Percentiles rank a stretch among this genome's conserved stretches.
Conservation (phyloP, 2,888 invertebrate species). For the Gasteruption jaculator region DNA sequence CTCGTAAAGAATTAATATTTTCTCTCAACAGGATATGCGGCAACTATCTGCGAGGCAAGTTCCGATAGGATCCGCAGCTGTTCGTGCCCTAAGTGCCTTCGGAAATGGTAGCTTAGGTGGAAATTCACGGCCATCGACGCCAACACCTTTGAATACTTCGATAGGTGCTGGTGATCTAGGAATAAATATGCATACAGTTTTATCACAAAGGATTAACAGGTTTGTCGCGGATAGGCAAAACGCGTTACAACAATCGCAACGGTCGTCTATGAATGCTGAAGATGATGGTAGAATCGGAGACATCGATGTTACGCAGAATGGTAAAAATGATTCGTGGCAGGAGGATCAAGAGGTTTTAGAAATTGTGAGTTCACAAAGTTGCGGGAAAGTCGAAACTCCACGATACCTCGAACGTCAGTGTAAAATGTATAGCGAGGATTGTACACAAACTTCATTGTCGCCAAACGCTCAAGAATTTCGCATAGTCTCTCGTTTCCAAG, state of each 20-base stretch:
- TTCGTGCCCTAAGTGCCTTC: conserved; percentile 60
- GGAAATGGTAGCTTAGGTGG: conserved; percentile 44
- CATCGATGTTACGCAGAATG: conserved; percentile 34
- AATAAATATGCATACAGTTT: conserved; percentile 22
- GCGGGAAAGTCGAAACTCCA: conserved; percentile 20
- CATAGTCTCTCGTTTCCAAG: conserved; percentile 62
- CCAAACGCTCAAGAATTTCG: conserved; percentile 59
- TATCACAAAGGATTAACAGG: conserved; percentile 29
- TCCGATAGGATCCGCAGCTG: conserved; percentile 62
- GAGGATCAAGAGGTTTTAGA: conserved; percentile 49
- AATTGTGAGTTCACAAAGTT: conserved; percentile 40
- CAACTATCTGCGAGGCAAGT: conserved; percentile 48
- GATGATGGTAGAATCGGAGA: conserved; percentile 27
- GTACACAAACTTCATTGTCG: conserved; percentile 50
- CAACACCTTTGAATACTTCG: conserved; percentile 51
- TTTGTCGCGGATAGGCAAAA: conserved; percentile 28
- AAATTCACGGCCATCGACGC: conserved; percentile 66
- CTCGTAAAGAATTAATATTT: too few relatives aligned
- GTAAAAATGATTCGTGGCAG: conserved; percentile 43
- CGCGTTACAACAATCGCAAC: conserved; percentile 28
- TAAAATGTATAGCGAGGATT: conserved; percentile 27
- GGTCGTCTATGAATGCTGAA: conserved; percentile 22
- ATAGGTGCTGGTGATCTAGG: conserved; percentile 20
- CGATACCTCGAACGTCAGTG: conserved; percentile 23
- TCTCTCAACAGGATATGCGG: conserved; percentile 51